These are phyloP conservation scores for Magallana ariakensis DNA, from an alignment of 1,140 invertebrate genomes.

Conservation along the genomic window DNA sequence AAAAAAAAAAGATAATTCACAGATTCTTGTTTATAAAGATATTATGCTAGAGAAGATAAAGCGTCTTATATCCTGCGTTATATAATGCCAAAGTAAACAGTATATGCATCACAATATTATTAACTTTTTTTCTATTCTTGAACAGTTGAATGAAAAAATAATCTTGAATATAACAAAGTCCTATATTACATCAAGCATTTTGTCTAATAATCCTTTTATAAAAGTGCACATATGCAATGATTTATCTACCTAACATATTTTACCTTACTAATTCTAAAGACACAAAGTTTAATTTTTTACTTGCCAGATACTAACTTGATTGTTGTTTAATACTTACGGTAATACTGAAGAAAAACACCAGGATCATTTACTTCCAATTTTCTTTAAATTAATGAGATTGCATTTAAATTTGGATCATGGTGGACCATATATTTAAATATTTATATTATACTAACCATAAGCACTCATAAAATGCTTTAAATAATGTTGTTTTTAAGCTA, in stretches of 20 bases:
- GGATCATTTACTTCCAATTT: too few species aligned
- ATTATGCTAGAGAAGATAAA: too few species aligned
- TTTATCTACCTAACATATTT: not conserved
- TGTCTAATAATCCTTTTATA: too few species aligned
- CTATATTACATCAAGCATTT: too few species aligned
- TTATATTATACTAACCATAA: not conserved
- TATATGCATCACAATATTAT: too few species aligned
- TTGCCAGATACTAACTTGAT: not conserved
- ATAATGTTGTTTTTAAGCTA: not conserved
- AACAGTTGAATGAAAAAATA: too few species aligned
- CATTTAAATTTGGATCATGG: not conserved
- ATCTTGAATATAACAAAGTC: too few species aligned
- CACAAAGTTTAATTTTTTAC: not conserved
- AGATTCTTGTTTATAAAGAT: too few species aligned
- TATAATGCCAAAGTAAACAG: too few species aligned
- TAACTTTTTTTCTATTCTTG: too few species aligned
- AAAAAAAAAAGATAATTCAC: too few species aligned
- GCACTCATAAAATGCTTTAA: not conserved
- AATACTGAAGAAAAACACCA: not conserved
- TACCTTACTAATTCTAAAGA: not conserved
- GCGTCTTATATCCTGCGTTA: too few species aligned
- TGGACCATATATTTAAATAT: not conserved
- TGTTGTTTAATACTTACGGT: not conserved
- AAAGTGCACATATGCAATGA: not conserved
- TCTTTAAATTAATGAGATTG: not conserved